A percentile compares a stretch with the other conserved stretches of the same genome.
These are phyloP conservation scores for Calameuta filiformis DNA, from an alignment of 2,888 invertebrate species.

Conservation along the genomic window DNA sequence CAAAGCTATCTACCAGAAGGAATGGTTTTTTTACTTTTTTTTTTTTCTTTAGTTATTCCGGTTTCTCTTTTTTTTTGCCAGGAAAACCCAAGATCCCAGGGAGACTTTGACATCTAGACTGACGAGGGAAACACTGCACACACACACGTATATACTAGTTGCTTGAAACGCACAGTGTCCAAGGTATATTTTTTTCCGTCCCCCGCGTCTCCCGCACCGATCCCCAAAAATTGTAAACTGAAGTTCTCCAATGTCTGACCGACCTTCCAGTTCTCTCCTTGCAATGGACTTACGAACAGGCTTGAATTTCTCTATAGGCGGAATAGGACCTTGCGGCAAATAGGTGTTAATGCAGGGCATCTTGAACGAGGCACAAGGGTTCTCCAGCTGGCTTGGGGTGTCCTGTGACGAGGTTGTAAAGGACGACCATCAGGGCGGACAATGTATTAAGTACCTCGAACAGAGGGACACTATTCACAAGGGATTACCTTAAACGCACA, in stretches of 20 bases:
- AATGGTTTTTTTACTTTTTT: not conserved
- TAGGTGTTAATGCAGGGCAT: slow-evolving; percentile 62
- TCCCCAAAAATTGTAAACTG: not conserved
- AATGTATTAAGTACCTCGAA: slow-evolving; percentile 59
- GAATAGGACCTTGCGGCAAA: slow-evolving; percentile 38
- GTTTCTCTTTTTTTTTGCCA: not conserved
- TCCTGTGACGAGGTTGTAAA: slow-evolving; percentile 54
- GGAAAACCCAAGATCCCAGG: no score
- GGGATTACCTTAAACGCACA: slow-evolving; percentile 64
- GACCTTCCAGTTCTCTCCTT: not conserved
- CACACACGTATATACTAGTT: not conserved
- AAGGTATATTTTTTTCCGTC: not conserved
- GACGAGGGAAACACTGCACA: not conserved
- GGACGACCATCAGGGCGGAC: slow-evolving; percentile 56
- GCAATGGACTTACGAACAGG: not conserved
- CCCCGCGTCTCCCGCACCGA: not conserved
- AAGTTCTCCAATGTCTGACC: not conserved
- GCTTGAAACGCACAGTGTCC: not conserved
- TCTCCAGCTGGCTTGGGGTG: slow-evolving; percentile 19
- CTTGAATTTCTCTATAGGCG: not conserved
- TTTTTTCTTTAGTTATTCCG: not conserved
- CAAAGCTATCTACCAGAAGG: not conserved
- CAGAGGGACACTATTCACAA: slow-evolving; percentile 59
- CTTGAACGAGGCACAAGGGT: slow-evolving; percentile 33
- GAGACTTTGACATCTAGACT: not conserved